These are phyloP conservation scores for Andricus grossulariae DNA, from an alignment of 1,140 invertebrate genomes.

Conservation along the genomic window DNA sequence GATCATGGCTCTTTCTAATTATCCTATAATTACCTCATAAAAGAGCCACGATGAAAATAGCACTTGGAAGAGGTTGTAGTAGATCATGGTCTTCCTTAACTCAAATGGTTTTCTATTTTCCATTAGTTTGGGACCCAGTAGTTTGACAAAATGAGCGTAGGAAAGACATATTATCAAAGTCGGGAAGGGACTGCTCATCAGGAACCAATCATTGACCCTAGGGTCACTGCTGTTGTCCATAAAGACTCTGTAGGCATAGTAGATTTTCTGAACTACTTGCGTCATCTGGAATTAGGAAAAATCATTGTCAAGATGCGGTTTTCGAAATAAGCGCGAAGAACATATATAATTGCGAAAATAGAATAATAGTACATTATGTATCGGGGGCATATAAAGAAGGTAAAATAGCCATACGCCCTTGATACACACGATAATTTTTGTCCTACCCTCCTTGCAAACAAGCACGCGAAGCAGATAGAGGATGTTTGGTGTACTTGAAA, in stretches of 20 bases:
- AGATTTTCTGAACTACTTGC: constrained; percentile 67
- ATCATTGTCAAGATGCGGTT: background rate
- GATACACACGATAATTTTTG: too few species aligned
- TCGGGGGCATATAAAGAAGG: too few species aligned
- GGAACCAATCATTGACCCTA: constrained; percentile 87
- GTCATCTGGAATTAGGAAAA: constrained; percentile 73
- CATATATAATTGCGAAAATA: background rate
- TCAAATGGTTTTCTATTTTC: constrained; percentile 91
- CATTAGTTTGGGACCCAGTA: constrained; percentile 91
- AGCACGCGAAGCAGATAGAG: too few species aligned
- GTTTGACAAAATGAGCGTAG: constrained; percentile 88
- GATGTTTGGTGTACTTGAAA: too few species aligned
- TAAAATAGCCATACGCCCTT: too few species aligned
- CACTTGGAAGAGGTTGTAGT: constrained; percentile 92
- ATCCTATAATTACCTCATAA: constrained; percentile 83
- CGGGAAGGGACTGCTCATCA: constrained; percentile 90
- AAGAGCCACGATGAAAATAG: too few species aligned
- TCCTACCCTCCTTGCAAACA: too few species aligned
- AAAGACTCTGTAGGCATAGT: constrained; percentile 79
- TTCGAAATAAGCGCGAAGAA: background rate
- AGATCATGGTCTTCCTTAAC: constrained; percentile 85
- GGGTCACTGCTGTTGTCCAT: constrained; percentile 87
- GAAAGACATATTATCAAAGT: constrained; percentile 86
- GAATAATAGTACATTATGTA: background rate
- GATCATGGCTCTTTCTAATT: constrained; percentile 13